A percentile compares a stretch with the other conserved stretches of the same genome.
These are phyloP conservation scores for Epinephelus coioides DNA, from an alignment of 2,797 vertebrate species.

Conservation along the genomic window DNA sequence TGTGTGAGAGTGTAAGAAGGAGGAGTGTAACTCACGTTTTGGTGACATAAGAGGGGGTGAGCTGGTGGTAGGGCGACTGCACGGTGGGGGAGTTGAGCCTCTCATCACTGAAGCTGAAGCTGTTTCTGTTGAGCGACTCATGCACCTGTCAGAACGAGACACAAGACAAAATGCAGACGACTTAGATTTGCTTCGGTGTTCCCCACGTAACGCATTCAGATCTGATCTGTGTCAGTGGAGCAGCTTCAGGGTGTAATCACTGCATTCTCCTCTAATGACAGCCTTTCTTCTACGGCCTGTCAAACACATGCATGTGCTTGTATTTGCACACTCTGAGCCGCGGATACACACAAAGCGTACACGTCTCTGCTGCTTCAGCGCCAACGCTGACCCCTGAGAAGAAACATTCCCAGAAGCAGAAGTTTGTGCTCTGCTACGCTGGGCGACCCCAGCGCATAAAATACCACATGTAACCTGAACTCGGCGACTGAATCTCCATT, in stretches of 20 bases:
- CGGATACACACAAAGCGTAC: constrained; percentile 6
- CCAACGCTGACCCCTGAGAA: neutral
- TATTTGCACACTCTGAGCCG: constrained; percentile 57
- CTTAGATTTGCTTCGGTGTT: neutral
- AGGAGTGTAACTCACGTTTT: constrained; percentile 86
- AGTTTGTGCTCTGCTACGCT: neutral
- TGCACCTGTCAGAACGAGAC: constrained; percentile 85
- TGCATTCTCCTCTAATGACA: constrained; percentile 74
- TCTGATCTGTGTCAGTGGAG: constrained; percentile 63
- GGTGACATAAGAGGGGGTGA: constrained; percentile 86
- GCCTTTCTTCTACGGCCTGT: constrained; percentile 33
- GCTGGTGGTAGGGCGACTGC: constrained; percentile 83
- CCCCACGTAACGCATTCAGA: constrained; percentile 4
- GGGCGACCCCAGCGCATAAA: neutral
- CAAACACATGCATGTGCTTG: constrained; percentile 68
- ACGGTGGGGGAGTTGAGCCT: constrained; percentile 92
- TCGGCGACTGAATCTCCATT: neutral
- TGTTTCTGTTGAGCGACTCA: constrained; percentile 93
- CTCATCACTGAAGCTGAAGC: constrained; percentile 96
- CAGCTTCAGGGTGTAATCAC: constrained; percentile 59
- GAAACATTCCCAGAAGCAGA: neutral
- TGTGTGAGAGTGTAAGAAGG: too few species aligned
- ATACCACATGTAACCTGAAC: neutral
- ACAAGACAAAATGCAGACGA: constrained; percentile 9
- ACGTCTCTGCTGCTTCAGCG: constrained; percentile 9